Conservation (phyloP, 2,888 invertebrate species). For the Nymphalis polychloros region DNA sequence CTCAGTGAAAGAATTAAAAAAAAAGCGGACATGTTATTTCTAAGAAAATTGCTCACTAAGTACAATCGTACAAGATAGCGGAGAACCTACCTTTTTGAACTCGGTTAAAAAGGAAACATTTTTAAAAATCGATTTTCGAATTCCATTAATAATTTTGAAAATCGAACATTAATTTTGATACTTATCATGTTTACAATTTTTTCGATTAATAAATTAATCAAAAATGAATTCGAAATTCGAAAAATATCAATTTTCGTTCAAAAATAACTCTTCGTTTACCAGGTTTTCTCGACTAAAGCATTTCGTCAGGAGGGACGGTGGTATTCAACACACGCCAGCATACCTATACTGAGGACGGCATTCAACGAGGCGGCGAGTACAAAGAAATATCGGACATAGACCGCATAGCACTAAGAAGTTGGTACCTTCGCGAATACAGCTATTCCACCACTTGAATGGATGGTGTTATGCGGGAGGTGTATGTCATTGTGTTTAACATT, state of each 20-base stretch:
- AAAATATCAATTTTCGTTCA: slow-evolving; percentile 12
- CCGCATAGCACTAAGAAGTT: slow-evolving; percentile 68
- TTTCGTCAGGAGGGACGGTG: slow-evolving; percentile 42
- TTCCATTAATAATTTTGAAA: not conserved
- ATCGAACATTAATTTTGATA: not conserved
- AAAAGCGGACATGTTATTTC: no score
- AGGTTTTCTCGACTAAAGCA: slow-evolving; percentile 50
- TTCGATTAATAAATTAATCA: not conserved
- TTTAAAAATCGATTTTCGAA: not conserved
- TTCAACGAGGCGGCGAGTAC: slow-evolving; percentile 57
- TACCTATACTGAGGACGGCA: slow-evolving; percentile 50
- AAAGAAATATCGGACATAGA: slow-evolving; percentile 71
- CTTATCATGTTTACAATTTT: not conserved
- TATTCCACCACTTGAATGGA: slow-evolving; percentile 70
- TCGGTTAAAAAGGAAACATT: no score
- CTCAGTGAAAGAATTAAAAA: no score
- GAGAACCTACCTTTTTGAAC: no score
- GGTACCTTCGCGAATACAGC: slow-evolving; percentile 66
- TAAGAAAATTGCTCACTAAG: no score
- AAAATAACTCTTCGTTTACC: slow-evolving; percentile 39
- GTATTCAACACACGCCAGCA: slow-evolving; percentile 48
- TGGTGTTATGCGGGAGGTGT: slow-evolving; percentile 57
- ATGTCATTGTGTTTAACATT: slow-evolving; percentile 12
- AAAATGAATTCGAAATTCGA: not conserved
- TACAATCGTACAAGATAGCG: no score